Evolutionary conservation across 2,888 invertebrate species (phyloP), one percentile per base, ranked within the genome.

Genomic region (Gandaritis pyraliata): DNA sequence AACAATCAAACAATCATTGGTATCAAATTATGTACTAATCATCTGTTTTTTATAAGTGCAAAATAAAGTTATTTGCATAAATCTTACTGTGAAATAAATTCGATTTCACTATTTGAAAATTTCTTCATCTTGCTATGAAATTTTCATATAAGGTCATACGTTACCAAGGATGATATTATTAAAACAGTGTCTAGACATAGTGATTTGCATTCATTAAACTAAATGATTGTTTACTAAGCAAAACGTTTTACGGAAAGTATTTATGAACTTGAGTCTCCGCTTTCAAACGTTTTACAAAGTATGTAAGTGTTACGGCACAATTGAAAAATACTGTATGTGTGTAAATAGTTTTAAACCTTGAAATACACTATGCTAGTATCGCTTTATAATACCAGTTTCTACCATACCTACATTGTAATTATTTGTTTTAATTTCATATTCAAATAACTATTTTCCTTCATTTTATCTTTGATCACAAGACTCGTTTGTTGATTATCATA

Each of bases 171-270:
- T 36, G 2, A 45, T 8, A 54, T 51, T 61, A 23, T 3, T 23
- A 47, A 70, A 69, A 61, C 29, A 39, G 54, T 47, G 69, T 72
- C 69, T 72, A 72, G 71, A 73, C 68, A 38, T 50, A 47, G 38
- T 46, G 47, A 63, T 74, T 73, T 69, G 61, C 67, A 71, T 74
- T 51, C 51, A 71, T 76, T 69, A 47, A 16, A 45, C 23, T 47
- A 13, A 38, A 51, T 41, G 30, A 33, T 53, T 53, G 8, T 45
- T 33, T 53, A 45, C 16, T 23, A 10, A 53, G 43, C 29, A 43
- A 43, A 54, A 23, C 36, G 46, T 45, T 43, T 49, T 12, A 49
- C 36, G 43, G 43, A 43, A 50, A 55, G 8, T 55, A 29, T n/a
- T 7, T 29, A 29, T 29, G 29, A 29, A 29, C 29, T 10, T 8